phyloP scores from a whole-genome alignment of 2,113 vertebrate species.

The Psilopsiagon aymara region DNA sequence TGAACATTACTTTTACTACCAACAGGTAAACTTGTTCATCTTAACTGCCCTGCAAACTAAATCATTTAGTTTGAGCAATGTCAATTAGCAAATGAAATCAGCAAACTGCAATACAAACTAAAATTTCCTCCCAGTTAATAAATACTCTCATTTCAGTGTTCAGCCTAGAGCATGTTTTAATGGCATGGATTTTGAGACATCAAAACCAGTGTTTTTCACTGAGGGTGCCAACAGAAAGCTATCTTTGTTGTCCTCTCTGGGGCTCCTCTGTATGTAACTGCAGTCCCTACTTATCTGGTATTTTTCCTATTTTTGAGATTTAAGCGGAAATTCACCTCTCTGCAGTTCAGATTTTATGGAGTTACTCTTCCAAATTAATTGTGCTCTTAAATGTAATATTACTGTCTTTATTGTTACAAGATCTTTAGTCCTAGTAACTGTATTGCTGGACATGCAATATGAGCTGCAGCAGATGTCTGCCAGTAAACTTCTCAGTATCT shows the following conservation, averaged over 20 bases:
- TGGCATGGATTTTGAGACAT: constrained; percentile 48
- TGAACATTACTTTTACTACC: background rate
- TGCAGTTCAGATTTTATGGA: background rate
- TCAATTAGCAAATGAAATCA: constrained; percentile 57
- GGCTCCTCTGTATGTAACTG: constrained; percentile 3
- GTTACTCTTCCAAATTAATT: background rate
- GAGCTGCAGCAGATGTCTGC: background rate
- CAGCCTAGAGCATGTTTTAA: constrained; percentile 40
- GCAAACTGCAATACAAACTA: constrained; percentile 30
- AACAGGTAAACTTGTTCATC: constrained; percentile 1
- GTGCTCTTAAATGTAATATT: background rate
- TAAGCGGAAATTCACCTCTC: background rate
- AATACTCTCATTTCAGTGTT: background rate
- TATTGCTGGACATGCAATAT: background rate
- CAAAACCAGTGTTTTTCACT: constrained; percentile 41
- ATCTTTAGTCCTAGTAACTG: background rate
- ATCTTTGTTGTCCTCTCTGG: constrained; percentile 5
- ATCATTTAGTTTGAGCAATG: constrained; percentile 8
- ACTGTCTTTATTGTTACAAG: background rate
- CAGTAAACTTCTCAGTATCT: background rate
- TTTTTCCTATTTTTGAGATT: background rate
- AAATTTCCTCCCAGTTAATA: constrained; percentile 53
- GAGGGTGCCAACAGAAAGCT: constrained; percentile 37
- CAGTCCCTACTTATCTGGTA: constrained; percentile 21
- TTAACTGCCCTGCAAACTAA: constrained; percentile 42